Conservation (phyloP, 2,797 vertebrate species). For the Microctenopoma steveboyesi region DNA sequence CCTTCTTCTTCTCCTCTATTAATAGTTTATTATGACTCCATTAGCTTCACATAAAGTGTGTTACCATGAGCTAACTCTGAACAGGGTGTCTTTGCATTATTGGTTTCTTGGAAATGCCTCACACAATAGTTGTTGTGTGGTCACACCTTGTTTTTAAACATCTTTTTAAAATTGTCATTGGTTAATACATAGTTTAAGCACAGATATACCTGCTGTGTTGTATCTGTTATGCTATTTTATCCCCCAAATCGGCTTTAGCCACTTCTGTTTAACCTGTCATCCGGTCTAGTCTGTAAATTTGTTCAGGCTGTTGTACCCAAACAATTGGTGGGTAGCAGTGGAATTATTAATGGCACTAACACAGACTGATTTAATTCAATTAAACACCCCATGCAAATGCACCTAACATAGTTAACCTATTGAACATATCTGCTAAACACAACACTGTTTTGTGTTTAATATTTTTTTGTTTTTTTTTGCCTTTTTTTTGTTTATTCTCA, state of each 20-base stretch:
- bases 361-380: neutral
- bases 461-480: neutral
- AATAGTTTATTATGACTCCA: neutral
- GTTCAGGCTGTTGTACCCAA: no score
- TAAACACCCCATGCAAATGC: neutral
- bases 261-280: neutral
- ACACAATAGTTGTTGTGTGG: conserved; percentile 16
- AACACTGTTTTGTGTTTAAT: neutral
- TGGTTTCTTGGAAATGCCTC: conserved; percentile 27
- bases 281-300: neutral
- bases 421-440: neutral
- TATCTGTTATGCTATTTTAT: neutral
- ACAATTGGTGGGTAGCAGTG: no score
- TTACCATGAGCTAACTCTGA: neutral
- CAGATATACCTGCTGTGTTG: neutral
- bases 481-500: neutral
- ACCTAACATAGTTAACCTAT: neutral
- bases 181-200: neutral
- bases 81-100: conserved; percentile 32
- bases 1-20: no score
- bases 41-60: neutral
- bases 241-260: conserved; percentile 1
- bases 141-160: conserved; percentile 23
- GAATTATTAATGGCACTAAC: neutral
- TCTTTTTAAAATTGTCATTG: neutral